phyloP scores from a whole-genome alignment of 1,140 invertebrate species.

The Homarus americanus region DNA sequence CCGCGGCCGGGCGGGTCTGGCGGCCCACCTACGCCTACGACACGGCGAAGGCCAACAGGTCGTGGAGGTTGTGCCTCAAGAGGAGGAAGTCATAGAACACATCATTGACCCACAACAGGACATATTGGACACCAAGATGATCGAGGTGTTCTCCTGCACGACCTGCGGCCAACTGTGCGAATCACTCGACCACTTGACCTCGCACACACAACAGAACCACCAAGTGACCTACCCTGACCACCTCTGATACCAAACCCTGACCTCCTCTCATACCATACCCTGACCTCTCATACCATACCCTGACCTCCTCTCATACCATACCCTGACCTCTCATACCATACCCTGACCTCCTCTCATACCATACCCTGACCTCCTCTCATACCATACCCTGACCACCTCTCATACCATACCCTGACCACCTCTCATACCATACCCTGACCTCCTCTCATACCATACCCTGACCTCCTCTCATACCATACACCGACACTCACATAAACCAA shows the following conservation, averaged over 20 bases:
- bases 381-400: no score
- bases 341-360: neutral
- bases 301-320: neutral
- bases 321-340: neutral
- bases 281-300: neutral
- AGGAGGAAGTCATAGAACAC: conserved; percentile 52
- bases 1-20: conserved; percentile 50
- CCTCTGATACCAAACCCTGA: neutral
- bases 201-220: no score
- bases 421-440: no score
- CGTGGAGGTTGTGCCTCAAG: neutral
- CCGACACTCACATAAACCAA: no score
- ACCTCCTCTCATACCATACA: no score
- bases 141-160: conserved; percentile 53
- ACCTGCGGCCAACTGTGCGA: conserved; percentile 43
- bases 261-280: neutral
- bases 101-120: conserved; percentile 31
- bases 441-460: no score
- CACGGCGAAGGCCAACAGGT: conserved; percentile 5
- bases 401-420: no score
- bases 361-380: no score
- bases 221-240: neutral
- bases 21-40: conserved; percentile 52
- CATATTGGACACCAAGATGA: conserved; percentile 27
- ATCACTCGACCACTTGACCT: conserved; percentile 13